These are phyloP conservation scores for Caenorhabditis remanei DNA, from an alignment of 1,140 invertebrate genomes.

Conservation along the genomic window DNA sequence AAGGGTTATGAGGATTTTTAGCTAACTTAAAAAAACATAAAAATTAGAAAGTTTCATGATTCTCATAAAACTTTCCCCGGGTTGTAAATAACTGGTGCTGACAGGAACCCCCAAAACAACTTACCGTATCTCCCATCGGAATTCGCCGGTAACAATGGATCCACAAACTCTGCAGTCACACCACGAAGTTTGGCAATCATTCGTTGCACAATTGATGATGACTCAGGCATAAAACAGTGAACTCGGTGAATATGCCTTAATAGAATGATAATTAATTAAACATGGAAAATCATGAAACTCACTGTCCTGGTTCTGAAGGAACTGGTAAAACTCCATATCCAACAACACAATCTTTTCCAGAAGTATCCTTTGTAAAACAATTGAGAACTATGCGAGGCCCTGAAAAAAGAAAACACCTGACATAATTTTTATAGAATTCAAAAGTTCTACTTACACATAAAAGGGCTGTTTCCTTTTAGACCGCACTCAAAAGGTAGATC, in stretches of 20 bases:
- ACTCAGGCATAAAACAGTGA: slow-evolving; percentile 17
- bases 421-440: not conserved
- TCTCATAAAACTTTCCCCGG: not conserved
- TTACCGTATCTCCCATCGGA: slow-evolving; percentile 29
- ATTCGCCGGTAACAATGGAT: slow-evolving; percentile 35
- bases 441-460: not conserved
- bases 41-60: too few species aligned
- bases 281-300: not conserved
- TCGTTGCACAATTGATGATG: slow-evolving; percentile 4
- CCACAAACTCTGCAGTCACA: slow-evolving; percentile 16
- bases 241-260: slow-evolving; percentile 9
- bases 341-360: slow-evolving; percentile 18
- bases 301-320: slow-evolving; percentile 32
- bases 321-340: not conserved
- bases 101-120: too few species aligned
- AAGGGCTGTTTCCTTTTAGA: not conserved
- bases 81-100: not conserved
- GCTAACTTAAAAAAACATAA: too few species aligned
- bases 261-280: not conserved
- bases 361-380: slow-evolving; percentile 13
- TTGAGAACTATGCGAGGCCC: slow-evolving; percentile 28
- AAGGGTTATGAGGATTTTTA: not conserved
- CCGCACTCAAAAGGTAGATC: slow-evolving; percentile 15
- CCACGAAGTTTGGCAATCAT: slow-evolving; percentile 6
- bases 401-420: not conserved